phyloP scores from a whole-genome alignment of 2,888 invertebrate genomes.

The Linnaemya vulpina region DNA sequence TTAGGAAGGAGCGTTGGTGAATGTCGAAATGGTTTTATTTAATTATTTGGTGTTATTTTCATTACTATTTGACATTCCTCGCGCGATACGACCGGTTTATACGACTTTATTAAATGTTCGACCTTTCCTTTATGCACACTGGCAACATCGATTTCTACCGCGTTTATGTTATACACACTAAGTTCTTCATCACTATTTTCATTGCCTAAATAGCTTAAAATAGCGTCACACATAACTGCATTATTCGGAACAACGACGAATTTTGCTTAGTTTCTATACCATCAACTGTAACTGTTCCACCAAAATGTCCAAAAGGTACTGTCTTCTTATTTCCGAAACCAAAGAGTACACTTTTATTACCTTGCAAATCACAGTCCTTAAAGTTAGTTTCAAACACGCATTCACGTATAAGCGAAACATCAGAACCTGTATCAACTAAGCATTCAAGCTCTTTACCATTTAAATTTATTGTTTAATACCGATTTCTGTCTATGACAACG shows the following conservation, averaged over 20 bases:
- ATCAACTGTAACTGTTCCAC: slow-evolving; percentile 16
- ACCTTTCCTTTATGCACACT: slow-evolving; percentile 11
- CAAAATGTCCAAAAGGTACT: slow-evolving; percentile 13
- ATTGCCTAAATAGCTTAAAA: slow-evolving; percentile 51
- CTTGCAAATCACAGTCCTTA: background rate
- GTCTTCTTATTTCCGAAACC: slow-evolving; percentile 37
- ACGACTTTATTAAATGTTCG: background rate
- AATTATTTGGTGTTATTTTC: slow-evolving; percentile 55
- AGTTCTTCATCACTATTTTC: slow-evolving; percentile 21
- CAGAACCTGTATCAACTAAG: too few species aligned
- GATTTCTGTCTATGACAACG: slow-evolving; percentile 1
- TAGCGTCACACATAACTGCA: slow-evolving; percentile 48
- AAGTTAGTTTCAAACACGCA: background rate
- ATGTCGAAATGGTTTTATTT: slow-evolving; percentile 58
- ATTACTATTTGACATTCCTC: slow-evolving; percentile 49
- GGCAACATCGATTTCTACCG: slow-evolving; percentile 11
- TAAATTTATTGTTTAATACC: background rate
- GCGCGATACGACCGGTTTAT: slow-evolving; percentile 7
- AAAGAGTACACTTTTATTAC: background rate
- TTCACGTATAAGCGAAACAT: slow-evolving; percentile 18
- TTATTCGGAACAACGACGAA: slow-evolving; percentile 55
- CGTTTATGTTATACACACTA: slow-evolving; percentile 6
- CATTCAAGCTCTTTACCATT: slow-evolving; percentile 15
- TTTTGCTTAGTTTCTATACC: slow-evolving; percentile 33
- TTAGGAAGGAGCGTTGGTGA: slow-evolving; percentile 55